Conservation (phyloP, 2,113 vertebrate species). For the Syrrhaptes paradoxus region DNA sequence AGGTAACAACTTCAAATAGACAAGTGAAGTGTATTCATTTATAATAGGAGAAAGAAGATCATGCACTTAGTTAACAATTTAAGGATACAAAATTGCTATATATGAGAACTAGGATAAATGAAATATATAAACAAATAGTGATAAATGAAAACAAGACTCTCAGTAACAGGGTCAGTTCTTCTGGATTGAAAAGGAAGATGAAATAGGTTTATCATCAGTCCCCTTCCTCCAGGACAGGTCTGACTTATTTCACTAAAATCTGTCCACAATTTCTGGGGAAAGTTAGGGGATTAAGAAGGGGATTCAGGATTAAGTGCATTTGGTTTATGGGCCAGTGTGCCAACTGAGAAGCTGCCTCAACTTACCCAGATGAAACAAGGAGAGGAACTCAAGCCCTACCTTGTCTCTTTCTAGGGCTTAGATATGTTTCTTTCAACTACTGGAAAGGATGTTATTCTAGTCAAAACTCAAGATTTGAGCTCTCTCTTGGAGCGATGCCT, state of each 20-base stretch:
- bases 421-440: background rate
- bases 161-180: background rate
- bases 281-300: background rate
- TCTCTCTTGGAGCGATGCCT: background rate
- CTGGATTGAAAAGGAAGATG: background rate
- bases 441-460: background rate
- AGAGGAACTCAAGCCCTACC: background rate
- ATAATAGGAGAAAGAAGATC: background rate
- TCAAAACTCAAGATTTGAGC: background rate
- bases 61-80: background rate
- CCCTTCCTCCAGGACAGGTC: background rate
- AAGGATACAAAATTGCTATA: background rate
- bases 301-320: no score
- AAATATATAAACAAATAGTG: background rate
- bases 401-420: background rate
- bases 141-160: background rate
- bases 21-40: background rate
- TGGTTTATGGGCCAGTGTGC: accelerated
- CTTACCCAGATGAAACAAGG: background rate
- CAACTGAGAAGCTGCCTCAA: background rate
- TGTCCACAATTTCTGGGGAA: background rate
- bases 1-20: background rate
- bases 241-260: background rate
- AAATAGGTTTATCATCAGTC: background rate
- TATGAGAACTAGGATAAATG: background rate